These are phyloP conservation scores for pig (Sus scrofa) DNA, from an alignment of 2,113 vertebrate genomes.

Conservation along the genomic window DNA sequence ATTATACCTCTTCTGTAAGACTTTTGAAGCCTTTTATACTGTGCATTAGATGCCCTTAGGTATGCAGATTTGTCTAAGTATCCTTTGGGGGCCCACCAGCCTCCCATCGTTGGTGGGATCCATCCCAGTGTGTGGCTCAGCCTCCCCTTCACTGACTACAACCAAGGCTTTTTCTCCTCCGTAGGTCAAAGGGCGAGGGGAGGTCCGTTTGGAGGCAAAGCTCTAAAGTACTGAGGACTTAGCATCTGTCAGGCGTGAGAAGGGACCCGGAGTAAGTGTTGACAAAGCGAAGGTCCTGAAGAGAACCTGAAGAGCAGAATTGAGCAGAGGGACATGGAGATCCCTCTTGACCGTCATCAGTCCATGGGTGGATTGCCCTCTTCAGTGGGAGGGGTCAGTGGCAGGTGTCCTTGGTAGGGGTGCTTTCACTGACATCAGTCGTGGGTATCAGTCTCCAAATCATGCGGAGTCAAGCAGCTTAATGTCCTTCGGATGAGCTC, in stretches of 20 bases:
- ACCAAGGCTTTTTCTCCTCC: not conserved
- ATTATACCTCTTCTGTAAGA: not conserved
- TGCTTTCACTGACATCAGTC: not conserved
- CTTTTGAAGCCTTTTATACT: not conserved
- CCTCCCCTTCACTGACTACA: not conserved
- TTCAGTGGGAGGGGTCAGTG: not conserved
- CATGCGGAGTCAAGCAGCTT: not conserved
- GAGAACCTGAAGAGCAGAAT: not conserved
- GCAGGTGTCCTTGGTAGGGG: not conserved
- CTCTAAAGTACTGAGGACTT: not conserved
- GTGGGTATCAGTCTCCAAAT: not conserved
- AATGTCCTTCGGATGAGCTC: not conserved
- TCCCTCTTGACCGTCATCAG: not conserved
- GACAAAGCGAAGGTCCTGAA: not conserved
- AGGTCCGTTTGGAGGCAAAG: not conserved
- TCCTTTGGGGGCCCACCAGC: not conserved
- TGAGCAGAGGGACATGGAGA: not conserved
- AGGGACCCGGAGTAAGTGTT: not conserved
- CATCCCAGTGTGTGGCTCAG: not conserved
- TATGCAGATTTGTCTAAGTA: not conserved
- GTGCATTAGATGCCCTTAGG: not conserved
- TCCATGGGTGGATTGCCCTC: too few species aligned
- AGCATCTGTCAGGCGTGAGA: not conserved
- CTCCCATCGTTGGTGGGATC: not conserved
- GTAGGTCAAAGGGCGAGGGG: rapidly evolving